phyloP scores from a whole-genome alignment of 2,888 invertebrate species.

The Steinernema hermaphroditum region DNA sequence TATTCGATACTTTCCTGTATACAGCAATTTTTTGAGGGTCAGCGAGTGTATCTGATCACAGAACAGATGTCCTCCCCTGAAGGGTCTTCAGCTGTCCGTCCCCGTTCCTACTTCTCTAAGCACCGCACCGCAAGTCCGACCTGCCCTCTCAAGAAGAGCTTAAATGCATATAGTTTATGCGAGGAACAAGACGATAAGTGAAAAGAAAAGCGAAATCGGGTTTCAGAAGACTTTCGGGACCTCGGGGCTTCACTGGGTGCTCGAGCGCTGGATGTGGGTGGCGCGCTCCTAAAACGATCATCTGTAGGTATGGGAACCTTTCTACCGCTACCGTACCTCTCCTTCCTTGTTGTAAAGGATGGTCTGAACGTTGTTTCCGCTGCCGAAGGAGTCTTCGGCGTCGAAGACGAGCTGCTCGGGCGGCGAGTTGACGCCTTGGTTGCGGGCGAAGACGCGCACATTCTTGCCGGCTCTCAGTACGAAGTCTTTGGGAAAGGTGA shows the following conservation, averaged over 20 bases:
- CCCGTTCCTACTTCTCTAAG: too few species aligned
- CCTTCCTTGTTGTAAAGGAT: conserved; percentile 65
- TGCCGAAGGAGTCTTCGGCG: conserved; percentile 61
- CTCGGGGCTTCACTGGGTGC: conserved; percentile 27
- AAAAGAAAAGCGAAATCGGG: not conserved
- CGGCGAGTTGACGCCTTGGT: conserved; percentile 54
- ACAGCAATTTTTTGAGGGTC: too few species aligned
- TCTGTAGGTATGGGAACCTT: not conserved
- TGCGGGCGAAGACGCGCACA: conserved; percentile 60
- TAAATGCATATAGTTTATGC: conserved; percentile 28
- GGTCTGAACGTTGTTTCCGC: conserved; percentile 64
- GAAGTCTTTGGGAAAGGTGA: conserved; percentile 64
- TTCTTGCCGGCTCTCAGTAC: conserved; percentile 62
- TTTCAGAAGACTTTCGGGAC: conserved; percentile 13
- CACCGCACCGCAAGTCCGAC: too few species aligned
- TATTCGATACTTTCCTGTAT: too few species aligned
- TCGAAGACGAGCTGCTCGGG: conserved; percentile 62
- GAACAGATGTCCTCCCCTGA: too few species aligned
- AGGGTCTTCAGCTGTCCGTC: too few species aligned
- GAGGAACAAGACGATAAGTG: not conserved
- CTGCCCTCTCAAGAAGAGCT: too few species aligned
- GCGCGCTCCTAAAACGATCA: conserved; percentile 60
- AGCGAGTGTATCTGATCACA: too few species aligned
- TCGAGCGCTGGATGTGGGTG: conserved; percentile 61
- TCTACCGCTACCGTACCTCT: conserved; percentile 47